phyloP scores from a whole-genome alignment of 2,888 invertebrate species.

The Ichneumoninae sp. region DNA sequence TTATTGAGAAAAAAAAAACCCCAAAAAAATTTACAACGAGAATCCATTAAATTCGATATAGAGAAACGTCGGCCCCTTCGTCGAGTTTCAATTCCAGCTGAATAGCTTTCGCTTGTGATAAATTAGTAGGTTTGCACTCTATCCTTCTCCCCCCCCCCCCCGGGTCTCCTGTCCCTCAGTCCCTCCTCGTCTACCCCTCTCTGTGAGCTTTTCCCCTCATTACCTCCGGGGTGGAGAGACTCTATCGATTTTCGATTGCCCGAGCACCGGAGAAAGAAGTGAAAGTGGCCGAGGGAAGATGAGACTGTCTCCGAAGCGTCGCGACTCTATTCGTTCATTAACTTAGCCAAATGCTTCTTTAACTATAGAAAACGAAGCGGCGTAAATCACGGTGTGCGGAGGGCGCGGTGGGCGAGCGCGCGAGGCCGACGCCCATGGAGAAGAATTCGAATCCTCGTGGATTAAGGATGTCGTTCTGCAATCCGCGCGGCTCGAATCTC shows the following conservation, averaged over 20 bases:
- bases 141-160: constrained; percentile 9
- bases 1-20: not conserved
- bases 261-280: constrained; percentile 6
- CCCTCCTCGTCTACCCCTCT: constrained; percentile 25
- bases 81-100: constrained; percentile 60
- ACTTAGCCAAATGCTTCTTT: constrained; percentile 65
- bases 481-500: constrained; percentile 57
- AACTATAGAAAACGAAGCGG: constrained; percentile 50
- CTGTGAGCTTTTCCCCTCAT: constrained; percentile 60
- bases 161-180: constrained; percentile 4
- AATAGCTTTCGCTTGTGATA: constrained; percentile 63
- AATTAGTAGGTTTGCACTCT: constrained; percentile 56
- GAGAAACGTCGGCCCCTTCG: constrained; percentile 52
- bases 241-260: constrained; percentile 67
- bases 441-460: constrained; percentile 59
- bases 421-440: constrained; percentile 52
- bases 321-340: constrained; percentile 68
- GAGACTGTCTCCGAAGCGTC: constrained; percentile 55
- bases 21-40: not conserved
- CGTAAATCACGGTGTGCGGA: constrained; percentile 55
- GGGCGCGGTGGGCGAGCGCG: not conserved
- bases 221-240: constrained; percentile 46
- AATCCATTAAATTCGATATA: constrained; percentile 61
- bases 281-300: constrained; percentile 45
- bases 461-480: constrained; percentile 63